phyloP scores from a whole-genome alignment of 2,888 invertebrate genomes.

The Notocelia uddmanniana region DNA sequence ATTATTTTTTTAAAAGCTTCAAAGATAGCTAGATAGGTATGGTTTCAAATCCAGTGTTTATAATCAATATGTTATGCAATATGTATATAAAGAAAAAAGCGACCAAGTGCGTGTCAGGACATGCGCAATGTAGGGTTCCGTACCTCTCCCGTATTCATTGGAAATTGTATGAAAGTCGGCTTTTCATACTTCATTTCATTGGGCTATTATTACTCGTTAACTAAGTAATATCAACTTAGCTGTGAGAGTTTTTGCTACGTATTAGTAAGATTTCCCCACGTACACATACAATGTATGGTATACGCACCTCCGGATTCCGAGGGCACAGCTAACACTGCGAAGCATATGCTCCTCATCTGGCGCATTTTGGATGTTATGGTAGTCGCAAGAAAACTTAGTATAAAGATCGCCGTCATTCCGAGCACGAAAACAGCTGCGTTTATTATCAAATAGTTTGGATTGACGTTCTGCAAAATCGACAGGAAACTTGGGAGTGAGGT shows the following conservation, averaged over 20 bases:
- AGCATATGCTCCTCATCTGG: slow-evolving; percentile 57
- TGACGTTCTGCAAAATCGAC: slow-evolving; percentile 52
- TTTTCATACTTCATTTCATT: too few relatives aligned
- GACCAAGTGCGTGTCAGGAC: too few relatives aligned
- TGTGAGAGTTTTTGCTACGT: neutral
- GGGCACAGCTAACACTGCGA: slow-evolving; percentile 53
- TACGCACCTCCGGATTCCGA: slow-evolving; percentile 56
- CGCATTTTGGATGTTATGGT: slow-evolving; percentile 56
- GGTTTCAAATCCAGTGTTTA: too few relatives aligned
- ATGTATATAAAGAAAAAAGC: too few relatives aligned
- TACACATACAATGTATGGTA: neutral
- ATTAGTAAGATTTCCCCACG: neutral
- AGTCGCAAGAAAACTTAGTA: slow-evolving; percentile 57
- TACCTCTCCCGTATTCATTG: too few relatives aligned
- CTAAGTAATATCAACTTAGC: too few relatives aligned
- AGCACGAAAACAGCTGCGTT: slow-evolving; percentile 52
- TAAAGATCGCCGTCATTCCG: slow-evolving; percentile 52
- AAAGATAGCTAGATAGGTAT: too few relatives aligned
- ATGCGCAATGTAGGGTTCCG: too few relatives aligned
- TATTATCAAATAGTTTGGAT: slow-evolving; percentile 49
- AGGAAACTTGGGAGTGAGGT: neutral
- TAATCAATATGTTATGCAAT: too few relatives aligned
- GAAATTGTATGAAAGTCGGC: too few relatives aligned
- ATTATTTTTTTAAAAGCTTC: neutral
- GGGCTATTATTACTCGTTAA: too few relatives aligned